phyloP scores from a whole-genome alignment of 1,140 invertebrate species.

The Pseudomyrmex gracilis region DNA sequence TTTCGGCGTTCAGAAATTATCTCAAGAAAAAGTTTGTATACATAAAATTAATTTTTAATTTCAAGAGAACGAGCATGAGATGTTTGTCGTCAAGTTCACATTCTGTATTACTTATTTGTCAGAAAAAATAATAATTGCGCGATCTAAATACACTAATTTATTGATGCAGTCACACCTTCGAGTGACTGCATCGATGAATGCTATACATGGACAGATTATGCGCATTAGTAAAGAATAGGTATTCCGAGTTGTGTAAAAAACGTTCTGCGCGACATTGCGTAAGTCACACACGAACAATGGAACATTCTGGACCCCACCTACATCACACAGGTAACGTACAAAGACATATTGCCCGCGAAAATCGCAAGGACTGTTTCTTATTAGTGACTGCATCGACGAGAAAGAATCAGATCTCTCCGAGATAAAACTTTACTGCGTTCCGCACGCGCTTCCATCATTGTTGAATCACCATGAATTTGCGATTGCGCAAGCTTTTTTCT shows the following conservation, averaged over 20 bases:
- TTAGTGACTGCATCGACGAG: conserved; percentile 32
- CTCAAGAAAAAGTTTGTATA: background rate
- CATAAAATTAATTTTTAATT: background rate
- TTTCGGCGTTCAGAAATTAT: too few relatives aligned
- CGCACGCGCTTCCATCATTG: background rate
- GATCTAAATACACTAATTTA: background rate
- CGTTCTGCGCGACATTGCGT: conserved; percentile 8
- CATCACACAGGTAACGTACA: background rate
- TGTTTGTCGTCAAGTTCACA: too few relatives aligned
- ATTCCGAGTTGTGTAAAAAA: conserved; percentile 26
- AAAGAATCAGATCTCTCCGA: background rate
- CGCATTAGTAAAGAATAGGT: background rate
- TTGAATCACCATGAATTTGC: conserved; percentile 1
- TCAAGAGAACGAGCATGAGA: background rate
- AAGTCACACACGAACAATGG: conserved; percentile 21
- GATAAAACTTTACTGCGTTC: conserved; percentile 18
- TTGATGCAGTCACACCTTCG: background rate
- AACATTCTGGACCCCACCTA: conserved; percentile 27
- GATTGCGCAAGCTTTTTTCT: background rate
- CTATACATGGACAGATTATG: background rate
- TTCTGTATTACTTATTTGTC: background rate
- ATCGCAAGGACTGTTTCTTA: conserved; percentile 11
- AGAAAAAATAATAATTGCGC: conserved; percentile 10
- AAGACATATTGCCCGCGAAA: background rate
- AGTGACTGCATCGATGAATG: conserved; percentile 45